Evolutionary conservation across 2,888 invertebrate genomes (phyloP).

Genomic region (Tholera decimalis): DNA sequence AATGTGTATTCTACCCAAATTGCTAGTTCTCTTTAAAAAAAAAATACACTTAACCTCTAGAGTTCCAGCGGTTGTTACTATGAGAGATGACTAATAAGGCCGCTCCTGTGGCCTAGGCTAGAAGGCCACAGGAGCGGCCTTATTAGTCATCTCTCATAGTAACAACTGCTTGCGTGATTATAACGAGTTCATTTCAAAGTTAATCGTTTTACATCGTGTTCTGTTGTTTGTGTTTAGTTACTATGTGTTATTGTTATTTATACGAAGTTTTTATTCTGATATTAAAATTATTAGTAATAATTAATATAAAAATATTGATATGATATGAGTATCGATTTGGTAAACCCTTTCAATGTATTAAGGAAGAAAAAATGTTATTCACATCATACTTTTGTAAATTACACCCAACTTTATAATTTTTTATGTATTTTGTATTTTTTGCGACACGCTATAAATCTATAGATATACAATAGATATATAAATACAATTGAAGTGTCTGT

Average conservation of each 20-base stretch:
- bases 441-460: no score
- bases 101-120: conserved; percentile 48
- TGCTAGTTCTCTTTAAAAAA: no score
- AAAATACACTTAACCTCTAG: no score
- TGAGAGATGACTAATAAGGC: conserved; percentile 42
- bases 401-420: no score
- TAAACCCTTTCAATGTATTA: neutral
- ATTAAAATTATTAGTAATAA: no score
- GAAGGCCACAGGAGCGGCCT: conserved; percentile 47
- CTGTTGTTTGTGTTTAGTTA: conserved; percentile 10
- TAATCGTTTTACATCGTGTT: conserved; percentile 12
- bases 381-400: no score
- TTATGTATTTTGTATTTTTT: no score
- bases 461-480: no score
- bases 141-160: conserved; percentile 41
- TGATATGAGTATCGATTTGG: neutral
- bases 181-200: conserved; percentile 44
- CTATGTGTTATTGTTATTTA: conserved; percentile 2
- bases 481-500: no score
- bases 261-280: neutral
- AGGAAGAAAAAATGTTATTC: neutral
- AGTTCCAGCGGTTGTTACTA: no score
- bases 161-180: conserved; percentile 47
- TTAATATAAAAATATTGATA: conserved; percentile 5
- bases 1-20: no score